Percentiles rank a stretch among this genome's conserved stretches.
Conservation (phyloP, 2,888 invertebrate species). For the Halocaridina rubra region DNA sequence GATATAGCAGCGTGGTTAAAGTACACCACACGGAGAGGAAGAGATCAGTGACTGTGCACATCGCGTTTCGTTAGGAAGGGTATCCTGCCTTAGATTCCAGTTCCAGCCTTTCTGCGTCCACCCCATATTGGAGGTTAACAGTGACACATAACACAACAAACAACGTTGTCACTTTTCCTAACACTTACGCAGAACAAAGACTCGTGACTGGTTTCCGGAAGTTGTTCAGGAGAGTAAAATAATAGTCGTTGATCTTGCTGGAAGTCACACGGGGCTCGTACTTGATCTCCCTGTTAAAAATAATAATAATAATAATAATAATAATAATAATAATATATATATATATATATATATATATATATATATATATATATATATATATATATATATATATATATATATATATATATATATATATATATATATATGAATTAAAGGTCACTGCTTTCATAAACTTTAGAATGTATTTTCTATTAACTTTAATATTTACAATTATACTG, state of each 20-base stretch:
- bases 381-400: not conserved
- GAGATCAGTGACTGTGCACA: no score
- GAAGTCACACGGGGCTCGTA: slow-evolving; percentile 9
- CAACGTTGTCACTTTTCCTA: not conserved
- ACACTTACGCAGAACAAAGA: slow-evolving; percentile 23
- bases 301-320: no score
- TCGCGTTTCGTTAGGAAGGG: no score
- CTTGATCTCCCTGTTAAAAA: not conserved
- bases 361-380: not conserved
- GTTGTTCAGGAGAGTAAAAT: slow-evolving; percentile 24
- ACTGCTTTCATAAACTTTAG: no score
- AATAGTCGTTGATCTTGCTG: slow-evolving; percentile 3
- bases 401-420: not conserved
- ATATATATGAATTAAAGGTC: no score
- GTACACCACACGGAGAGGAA: no score
- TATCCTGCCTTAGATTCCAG: not conserved
- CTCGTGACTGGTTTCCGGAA: slow-evolving; percentile 7
- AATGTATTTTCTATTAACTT: no score
- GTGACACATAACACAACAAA: no score
- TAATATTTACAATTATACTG: no score
- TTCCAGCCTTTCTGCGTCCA: no score
- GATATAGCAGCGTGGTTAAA: not conserved
- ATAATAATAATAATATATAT: no score
- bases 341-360: not conserved
- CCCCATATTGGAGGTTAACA: no score